Conservation (phyloP, 2,797 vertebrate genomes). For the Argentina silus region DNA sequence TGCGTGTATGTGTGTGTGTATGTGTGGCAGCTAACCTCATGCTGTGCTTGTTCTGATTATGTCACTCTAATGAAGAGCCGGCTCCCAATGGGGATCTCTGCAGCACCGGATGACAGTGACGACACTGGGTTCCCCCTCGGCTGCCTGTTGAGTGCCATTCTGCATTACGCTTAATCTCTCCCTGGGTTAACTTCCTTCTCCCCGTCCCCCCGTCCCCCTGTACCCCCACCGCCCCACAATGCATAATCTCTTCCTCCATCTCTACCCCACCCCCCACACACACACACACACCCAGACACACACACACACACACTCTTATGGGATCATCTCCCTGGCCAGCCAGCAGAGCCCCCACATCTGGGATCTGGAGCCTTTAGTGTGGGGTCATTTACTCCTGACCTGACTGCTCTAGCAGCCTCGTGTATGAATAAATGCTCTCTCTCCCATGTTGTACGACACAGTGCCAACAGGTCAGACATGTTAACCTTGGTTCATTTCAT, state of each 20-base stretch:
- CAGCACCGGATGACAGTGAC: constrained; percentile 9
- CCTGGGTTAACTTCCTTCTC: constrained; percentile 41
- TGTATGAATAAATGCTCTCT: constrained; percentile 8
- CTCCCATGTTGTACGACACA: not conserved
- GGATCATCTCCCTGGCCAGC: constrained; percentile 33
- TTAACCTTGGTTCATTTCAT: constrained; percentile 43
- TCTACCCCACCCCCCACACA: not conserved
- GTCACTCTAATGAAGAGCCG: constrained; percentile 62
- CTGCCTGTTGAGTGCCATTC: constrained; percentile 52
- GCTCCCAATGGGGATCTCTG: constrained; percentile 38
- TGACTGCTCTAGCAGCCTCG: not conserved
- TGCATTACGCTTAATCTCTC: constrained; percentile 55
- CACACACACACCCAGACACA: not conserved
- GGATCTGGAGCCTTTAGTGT: too few relatives aligned
- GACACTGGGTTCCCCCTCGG: constrained; percentile 42
- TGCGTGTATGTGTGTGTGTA: too few relatives aligned
- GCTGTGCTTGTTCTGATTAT: constrained; percentile 60
- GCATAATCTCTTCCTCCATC: not conserved
- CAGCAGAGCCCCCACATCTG: too few relatives aligned
- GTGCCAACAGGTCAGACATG: constrained; percentile 37
- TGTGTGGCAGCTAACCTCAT: constrained; percentile 44
- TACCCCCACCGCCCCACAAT: not conserved
- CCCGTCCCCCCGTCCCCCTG: constrained; percentile 12
- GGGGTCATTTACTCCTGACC: not conserved
- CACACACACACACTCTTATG: constrained; percentile 21